Base-by-base conservation (phyloP, 2,888 invertebrate species). In the Drosophila vallismaia region DNA sequence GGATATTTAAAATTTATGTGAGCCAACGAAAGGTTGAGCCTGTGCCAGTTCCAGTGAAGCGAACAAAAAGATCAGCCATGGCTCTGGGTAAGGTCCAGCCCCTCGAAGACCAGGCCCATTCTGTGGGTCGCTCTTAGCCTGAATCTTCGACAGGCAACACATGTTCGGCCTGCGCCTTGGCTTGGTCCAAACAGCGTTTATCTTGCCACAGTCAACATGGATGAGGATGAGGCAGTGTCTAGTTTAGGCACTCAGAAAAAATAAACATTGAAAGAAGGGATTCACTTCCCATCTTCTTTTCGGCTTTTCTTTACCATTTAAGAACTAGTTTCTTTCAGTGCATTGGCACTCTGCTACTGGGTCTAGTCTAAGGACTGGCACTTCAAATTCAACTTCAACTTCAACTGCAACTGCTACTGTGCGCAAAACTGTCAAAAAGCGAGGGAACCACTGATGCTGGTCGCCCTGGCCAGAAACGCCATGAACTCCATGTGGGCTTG, bases 1-100 rank as follows among this genome's bases (percentile, higher is more conserved):
- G 63, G 78, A 84, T 86, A 82, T 84, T 86, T 82, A 58, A 79
- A 86, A 84, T 84, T 84, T 84, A 86, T 84, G 85, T 79, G 76
- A 73, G 74, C 74, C 72, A 42, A 52, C 69, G 31, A 49, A 68
- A 59, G 68, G 59, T 69, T 33, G 33, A 9, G 33, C 33, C 33
- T n/a, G 48, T 58, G 77, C 55, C 68, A 69, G 64, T 80, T 75
- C 67, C 80, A 54, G 49, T 19, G 42, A 71, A 71, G 67, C 46
- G 49, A 48, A 69, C 52, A 63, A 66, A 64, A 66, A 66, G 29
- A 31, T 31, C 54, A 42, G 5, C 33, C 33, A 19, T 9, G 42
- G 42, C 19, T 42, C 42, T 9, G 9, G 40, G 14, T 12, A 28
- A 5, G 42, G 26, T 8, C 24, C 8, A 26, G 42, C 44, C 63